phyloP scores from a whole-genome alignment of 2,797 vertebrate species.

The Lemur catta region DNA sequence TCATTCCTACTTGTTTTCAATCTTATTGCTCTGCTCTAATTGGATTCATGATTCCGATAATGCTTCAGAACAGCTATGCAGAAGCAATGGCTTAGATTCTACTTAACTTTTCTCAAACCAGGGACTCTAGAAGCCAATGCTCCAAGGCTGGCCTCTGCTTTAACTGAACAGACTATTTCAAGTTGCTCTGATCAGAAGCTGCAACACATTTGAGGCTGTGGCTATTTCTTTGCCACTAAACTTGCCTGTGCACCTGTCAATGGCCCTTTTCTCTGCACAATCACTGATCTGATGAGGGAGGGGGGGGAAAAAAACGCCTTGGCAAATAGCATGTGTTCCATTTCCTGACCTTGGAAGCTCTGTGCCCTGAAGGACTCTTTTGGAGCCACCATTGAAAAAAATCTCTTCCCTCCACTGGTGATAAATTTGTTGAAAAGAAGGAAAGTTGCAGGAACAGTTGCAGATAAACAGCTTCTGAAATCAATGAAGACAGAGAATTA shows the following conservation, averaged over 20 bases:
- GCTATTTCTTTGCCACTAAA: conserved; percentile 70
- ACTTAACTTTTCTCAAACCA: conserved; percentile 59
- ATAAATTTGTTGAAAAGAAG: neutral
- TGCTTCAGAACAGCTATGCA: conserved; percentile 11
- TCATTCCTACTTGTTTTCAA: neutral
- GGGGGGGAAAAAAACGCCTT: conserved; percentile 70
- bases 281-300: conserved; percentile 76
- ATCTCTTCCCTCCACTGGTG: conserved; percentile 35
- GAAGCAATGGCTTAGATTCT: conserved; percentile 59
- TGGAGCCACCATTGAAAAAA: conserved; percentile 45
- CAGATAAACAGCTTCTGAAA: conserved; percentile 60
- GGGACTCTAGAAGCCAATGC: conserved; percentile 32
- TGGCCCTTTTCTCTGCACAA: conserved; percentile 77
- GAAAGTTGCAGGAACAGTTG: conserved; percentile 48
- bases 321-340: conserved; percentile 81
- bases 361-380: conserved; percentile 66
- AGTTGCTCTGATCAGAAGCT: conserved; percentile 70
- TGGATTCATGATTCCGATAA: conserved; percentile 41
- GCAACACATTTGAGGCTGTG: conserved; percentile 52
- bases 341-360: conserved; percentile 80
- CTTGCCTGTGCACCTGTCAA: conserved; percentile 54
- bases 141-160: conserved; percentile 31
- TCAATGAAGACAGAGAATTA: conserved; percentile 71
- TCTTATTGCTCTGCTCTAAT: neutral
- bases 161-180: conserved; percentile 67